Conservation (phyloP, 2,888 invertebrate species). For the Nephrotoma appendiculata region DNA sequence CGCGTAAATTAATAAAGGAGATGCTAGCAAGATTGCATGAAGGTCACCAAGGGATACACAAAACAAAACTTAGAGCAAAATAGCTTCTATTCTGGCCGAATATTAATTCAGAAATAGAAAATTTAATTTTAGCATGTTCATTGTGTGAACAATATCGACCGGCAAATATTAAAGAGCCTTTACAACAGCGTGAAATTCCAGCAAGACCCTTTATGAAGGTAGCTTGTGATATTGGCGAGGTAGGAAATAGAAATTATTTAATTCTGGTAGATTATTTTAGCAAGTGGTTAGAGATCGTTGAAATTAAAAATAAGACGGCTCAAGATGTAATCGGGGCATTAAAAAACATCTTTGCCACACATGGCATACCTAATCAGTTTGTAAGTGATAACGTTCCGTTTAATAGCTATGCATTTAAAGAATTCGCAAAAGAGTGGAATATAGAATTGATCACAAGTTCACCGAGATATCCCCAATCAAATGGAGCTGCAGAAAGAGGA, state of each 20-base stretch:
- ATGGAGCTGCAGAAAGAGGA: not conserved
- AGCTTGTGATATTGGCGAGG: not conserved
- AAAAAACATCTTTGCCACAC: conserved; percentile 13
- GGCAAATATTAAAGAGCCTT: not conserved
- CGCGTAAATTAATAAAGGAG: not conserved
- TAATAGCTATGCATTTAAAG: conserved; percentile 10
- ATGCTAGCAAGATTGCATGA: not conserved
- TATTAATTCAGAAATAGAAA: not conserved
- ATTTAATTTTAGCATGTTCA: not conserved
- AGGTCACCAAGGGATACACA: not conserved
- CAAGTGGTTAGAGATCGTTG: not conserved
- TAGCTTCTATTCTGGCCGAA: not conserved
- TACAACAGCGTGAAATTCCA: not conserved
- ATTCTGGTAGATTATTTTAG: not conserved
- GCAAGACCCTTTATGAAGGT: not conserved
- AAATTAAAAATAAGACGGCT: conserved; percentile 1
- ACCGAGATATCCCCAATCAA: conserved; percentile 5
- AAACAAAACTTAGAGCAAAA: not conserved
- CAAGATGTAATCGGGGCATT: conserved; percentile 8
- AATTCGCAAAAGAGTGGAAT: conserved; percentile 11
- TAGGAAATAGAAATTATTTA: not conserved
- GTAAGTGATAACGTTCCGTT: conserved; percentile 12
- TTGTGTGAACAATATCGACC: not conserved
- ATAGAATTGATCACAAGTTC: conserved; percentile 11
- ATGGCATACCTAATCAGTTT: conserved; percentile 12